Percentiles rank a stretch among this genome's conserved stretches.
phyloP scores from a whole-genome alignment of 2,113 vertebrate genomes.

The cattle (Bos taurus) region DNA sequence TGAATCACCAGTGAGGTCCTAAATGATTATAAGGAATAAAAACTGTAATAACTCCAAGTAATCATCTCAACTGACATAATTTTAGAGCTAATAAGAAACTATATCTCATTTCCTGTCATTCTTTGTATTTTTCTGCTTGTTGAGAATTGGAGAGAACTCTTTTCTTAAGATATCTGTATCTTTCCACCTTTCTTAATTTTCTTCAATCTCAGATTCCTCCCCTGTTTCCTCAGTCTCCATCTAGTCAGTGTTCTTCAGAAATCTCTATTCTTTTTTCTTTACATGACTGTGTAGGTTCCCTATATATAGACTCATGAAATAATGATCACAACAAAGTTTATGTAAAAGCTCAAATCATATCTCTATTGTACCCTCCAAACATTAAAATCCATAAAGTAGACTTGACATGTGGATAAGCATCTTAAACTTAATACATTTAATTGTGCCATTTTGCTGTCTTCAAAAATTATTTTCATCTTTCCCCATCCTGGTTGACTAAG shows the following conservation, averaged over 20 bases:
- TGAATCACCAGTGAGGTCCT: neutral
- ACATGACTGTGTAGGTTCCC: neutral
- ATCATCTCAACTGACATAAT: neutral
- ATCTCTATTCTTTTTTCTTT: neutral
- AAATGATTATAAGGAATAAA: neutral
- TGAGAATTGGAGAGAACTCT: neutral
- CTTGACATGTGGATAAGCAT: too few species aligned
- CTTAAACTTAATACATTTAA: neutral
- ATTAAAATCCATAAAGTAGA: neutral
- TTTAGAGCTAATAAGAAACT: neutral
- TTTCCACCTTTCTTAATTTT: neutral
- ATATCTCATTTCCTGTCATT: neutral
- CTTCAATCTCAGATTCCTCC: neutral
- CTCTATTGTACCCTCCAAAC: neutral
- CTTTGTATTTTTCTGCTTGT: neutral
- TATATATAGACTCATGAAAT: neutral
- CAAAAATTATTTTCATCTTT: neutral
- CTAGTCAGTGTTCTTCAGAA: neutral
- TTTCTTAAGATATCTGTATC: neutral
- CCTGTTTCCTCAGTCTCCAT: neutral
- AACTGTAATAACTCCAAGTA: neutral
- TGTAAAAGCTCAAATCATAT: neutral
- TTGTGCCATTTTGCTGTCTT: neutral
- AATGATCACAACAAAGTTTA: neutral
- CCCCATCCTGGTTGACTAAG: accelerated